Percentiles rank a stretch among this genome's conserved stretches.
These are phyloP conservation scores for Morpho helenor DNA, from an alignment of 2,888 invertebrate species.

Conservation along the genomic window DNA sequence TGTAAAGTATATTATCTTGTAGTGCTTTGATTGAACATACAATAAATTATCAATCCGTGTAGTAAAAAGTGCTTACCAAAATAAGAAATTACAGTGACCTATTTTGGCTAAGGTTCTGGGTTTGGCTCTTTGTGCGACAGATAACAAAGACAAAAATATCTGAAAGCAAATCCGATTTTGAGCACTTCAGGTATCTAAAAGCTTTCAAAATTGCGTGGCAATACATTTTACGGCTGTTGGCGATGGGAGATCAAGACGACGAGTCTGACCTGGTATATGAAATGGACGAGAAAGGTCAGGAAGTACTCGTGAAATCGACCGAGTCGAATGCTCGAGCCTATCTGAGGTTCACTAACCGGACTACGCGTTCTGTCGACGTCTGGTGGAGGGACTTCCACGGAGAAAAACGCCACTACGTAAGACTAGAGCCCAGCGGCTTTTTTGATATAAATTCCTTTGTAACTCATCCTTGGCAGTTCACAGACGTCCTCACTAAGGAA, in stretches of 20 bases:
- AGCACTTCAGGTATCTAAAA: not conserved
- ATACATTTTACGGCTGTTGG: slow-evolving; percentile 11
- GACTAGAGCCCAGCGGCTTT: slow-evolving; percentile 73
- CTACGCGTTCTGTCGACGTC: slow-evolving; percentile 74
- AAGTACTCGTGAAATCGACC: slow-evolving; percentile 49
- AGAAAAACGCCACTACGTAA: slow-evolving; percentile 77
- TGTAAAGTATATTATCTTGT: not conserved
- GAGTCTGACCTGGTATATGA: slow-evolving; percentile 40
- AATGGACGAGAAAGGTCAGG: slow-evolving; percentile 50
- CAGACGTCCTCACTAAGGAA: slow-evolving; percentile 84
- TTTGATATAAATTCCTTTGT: slow-evolving; percentile 87
- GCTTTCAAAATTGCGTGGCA: slow-evolving; percentile 10
- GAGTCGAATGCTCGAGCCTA: slow-evolving; percentile 46
- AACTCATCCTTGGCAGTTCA: slow-evolving; percentile 92
- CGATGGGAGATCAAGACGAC: slow-evolving; percentile 29
- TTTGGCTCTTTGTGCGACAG: too few relatives aligned
- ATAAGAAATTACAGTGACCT: too few relatives aligned
- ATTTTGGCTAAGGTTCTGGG: too few relatives aligned
- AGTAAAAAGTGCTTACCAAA: too few relatives aligned
- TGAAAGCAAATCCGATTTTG: too few relatives aligned
- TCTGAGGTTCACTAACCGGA: slow-evolving; percentile 56
- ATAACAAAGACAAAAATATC: too few relatives aligned
- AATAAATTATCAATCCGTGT: too few relatives aligned
- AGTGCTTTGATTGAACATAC: too few relatives aligned
- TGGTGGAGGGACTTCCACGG: slow-evolving; percentile 90